Evolutionary conservation across 2,113 vertebrate genomes (phyloP).

Genomic region (Hemiscyllium ocellatum): DNA sequence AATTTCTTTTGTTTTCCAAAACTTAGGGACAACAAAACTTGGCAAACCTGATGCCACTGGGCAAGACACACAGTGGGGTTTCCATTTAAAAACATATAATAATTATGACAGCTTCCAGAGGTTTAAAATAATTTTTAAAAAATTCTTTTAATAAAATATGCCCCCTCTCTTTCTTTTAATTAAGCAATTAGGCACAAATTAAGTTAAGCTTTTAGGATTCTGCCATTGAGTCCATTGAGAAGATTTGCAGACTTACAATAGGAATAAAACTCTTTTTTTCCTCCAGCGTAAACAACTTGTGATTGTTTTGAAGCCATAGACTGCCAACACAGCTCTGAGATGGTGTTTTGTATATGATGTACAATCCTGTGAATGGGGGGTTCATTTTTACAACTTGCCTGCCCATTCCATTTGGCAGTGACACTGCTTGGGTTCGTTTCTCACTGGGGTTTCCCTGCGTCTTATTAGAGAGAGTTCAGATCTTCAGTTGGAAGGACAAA

Average conservation of each 20-base stretch:
- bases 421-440: not conserved
- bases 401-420: not conserved
- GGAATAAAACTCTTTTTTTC: not conserved
- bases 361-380: not conserved
- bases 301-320: not conserved
- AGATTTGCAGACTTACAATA: not conserved
- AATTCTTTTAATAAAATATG: not conserved
- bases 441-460: not conserved
- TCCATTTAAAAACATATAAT: not conserved
- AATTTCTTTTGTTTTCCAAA: not conserved
- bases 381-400: not conserved
- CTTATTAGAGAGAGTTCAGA: not conserved
- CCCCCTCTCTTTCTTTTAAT: not conserved
- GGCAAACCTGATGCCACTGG: not conserved
- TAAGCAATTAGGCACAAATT: not conserved
- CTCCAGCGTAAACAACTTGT: not conserved
- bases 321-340: not conserved
- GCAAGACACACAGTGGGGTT: not conserved
- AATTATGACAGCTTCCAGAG: not conserved
- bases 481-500: too few relatives aligned
- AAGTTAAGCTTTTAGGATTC: not conserved
- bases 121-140: not conserved
- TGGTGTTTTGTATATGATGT: not conserved
- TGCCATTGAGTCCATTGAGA: not conserved
- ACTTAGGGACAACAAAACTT: too few relatives aligned